These are phyloP conservation scores for Cinara cedri DNA, from an alignment of 2,888 invertebrate genomes.

Conservation along the genomic window DNA sequence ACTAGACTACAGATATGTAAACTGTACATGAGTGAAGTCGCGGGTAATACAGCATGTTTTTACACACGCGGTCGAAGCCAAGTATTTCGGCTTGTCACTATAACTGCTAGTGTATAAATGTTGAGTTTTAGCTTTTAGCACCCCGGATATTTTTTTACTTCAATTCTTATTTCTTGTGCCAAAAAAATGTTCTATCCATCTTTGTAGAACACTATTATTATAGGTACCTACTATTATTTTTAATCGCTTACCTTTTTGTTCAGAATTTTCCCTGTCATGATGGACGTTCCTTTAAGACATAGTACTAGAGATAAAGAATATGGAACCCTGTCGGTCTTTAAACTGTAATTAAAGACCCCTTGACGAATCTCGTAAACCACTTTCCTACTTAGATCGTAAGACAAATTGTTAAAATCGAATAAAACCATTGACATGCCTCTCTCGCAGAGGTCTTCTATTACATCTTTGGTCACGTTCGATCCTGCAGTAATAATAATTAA, in stretches of 20 bases:
- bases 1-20: too few species aligned
- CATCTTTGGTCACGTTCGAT: background rate
- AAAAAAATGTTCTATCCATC: background rate
- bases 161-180: too few species aligned
- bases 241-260: background rate
- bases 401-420: slow-evolving; percentile 15
- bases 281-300: slow-evolving; percentile 2
- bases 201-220: background rate
- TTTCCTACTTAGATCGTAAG: slow-evolving; percentile 10
- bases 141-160: too few species aligned
- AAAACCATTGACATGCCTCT: slow-evolving; percentile 20
- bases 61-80: too few species aligned
- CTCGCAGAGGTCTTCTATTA: slow-evolving; percentile 24
- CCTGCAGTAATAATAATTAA: too few species aligned
- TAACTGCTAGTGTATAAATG: too few species aligned
- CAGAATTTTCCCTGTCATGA: background rate
- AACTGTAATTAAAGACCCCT: slow-evolving; percentile 43
- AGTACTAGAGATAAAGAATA: slow-evolving; percentile 31
- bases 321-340: slow-evolving; percentile 16
- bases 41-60: too few species aligned
- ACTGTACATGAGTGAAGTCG: too few species aligned
- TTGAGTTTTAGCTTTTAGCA: too few species aligned
- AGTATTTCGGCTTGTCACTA: too few species aligned
- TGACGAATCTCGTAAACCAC: slow-evolving; percentile 39
- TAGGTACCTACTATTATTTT: background rate